Conservation (phyloP, 2,113 vertebrate genomes). For the Tylochromis polylepis region DNA sequence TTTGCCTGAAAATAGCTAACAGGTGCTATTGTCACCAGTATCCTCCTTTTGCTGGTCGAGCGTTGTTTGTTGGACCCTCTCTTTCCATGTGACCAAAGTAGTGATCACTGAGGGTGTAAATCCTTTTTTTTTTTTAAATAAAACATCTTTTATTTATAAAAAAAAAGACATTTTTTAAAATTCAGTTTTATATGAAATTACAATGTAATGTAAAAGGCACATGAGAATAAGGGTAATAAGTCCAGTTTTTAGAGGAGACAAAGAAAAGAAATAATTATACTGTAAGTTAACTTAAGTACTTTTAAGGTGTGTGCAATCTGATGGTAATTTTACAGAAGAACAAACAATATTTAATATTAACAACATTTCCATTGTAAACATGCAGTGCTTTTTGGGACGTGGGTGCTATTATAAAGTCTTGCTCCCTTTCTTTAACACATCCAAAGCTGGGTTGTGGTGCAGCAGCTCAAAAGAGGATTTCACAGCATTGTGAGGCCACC, state of each 20-base stretch:
- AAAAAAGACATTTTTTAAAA: too few relatives aligned
- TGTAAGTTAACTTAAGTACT: too few relatives aligned
- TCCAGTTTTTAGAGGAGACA: not conserved
- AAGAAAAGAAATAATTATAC: too few relatives aligned
- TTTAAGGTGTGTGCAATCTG: too few relatives aligned
- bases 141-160: not conserved
- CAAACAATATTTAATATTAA: too few relatives aligned
- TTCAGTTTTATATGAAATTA: not conserved
- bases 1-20: too few relatives aligned
- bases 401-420: not conserved
- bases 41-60: not conserved
- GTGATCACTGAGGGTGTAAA: not conserved
- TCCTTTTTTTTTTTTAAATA: too few relatives aligned
- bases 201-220: not conserved
- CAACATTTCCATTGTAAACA: not conserved
- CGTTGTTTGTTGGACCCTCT: not conserved
- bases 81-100: not conserved
- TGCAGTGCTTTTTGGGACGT: not conserved
- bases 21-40: not conserved
- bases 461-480: too few relatives aligned
- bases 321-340: too few relatives aligned
- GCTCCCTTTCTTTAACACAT: not conserved
- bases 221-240: fast-evolving
- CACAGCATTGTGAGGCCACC: not conserved
- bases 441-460: not conserved